Conservation (phyloP, 2,113 vertebrate genomes). For the Isurus oxyrinchus region DNA sequence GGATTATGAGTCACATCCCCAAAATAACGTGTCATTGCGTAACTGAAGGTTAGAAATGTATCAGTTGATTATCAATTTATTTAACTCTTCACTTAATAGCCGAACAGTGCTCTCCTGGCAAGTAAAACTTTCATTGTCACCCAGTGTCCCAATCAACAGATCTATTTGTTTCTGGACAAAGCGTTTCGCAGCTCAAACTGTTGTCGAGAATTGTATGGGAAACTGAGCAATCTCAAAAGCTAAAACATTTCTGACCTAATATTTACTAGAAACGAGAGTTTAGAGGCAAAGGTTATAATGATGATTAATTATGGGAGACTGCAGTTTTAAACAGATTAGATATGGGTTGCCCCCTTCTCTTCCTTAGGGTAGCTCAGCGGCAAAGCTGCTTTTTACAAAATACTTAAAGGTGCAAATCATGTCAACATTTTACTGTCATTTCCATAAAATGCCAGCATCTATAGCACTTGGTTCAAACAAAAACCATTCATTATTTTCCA, state of each 20-base stretch:
- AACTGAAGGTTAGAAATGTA: not conserved
- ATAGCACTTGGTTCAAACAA: not conserved
- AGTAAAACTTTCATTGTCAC: not conserved
- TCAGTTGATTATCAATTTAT: not conserved
- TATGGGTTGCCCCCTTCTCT: not conserved
- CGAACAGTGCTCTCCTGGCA: not conserved
- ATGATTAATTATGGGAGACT: not conserved
- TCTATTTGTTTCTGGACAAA: not conserved
- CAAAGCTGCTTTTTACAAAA: not conserved
- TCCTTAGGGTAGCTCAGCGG: not conserved
- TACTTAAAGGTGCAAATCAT: not conserved
- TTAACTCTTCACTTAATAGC: not conserved
- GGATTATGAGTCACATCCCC: not conserved
- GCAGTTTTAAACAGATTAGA: not conserved
- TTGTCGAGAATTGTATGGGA: not conserved
- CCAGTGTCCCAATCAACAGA: not conserved
- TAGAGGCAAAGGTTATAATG: not conserved
- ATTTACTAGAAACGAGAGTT: not conserved
- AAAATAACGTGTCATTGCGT: not conserved
- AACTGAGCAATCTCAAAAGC: not conserved
- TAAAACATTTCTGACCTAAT: not conserved
- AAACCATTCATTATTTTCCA: constrained; percentile 2
- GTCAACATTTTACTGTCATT: not conserved
- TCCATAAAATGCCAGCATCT: not conserved
- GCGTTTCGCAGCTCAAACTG: not conserved